A percentile compares a stretch with the other conserved stretches of the same genome.
Evolutionary conservation across 2,113 vertebrate genomes (phyloP).

Genomic region (Corythornis madagascariensis): DNA sequence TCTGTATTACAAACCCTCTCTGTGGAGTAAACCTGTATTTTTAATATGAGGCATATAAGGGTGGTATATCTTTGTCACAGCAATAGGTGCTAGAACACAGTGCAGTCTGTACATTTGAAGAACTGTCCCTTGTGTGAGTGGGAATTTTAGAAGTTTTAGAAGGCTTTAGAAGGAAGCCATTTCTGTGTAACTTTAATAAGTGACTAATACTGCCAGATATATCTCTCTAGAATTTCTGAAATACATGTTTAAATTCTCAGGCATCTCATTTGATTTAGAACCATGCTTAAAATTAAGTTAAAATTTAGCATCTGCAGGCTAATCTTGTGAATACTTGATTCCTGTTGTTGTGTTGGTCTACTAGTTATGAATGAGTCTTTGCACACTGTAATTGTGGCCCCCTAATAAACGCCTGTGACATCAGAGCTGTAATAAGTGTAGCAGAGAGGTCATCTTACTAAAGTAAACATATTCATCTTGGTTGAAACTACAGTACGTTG

Average conservation of each 20-base stretch:
- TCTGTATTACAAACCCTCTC: not conserved
- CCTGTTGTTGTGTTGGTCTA: not conserved
- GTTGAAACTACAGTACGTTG: not conserved
- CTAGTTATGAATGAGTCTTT: not conserved
- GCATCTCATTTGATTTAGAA: not conserved
- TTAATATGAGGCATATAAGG: not conserved
- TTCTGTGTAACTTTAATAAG: not conserved
- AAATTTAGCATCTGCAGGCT: not conserved
- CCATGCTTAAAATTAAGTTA: not conserved
- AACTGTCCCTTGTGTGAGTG: not conserved
- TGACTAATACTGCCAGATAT: not conserved
- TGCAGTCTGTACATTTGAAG: not conserved
- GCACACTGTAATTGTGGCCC: not conserved
- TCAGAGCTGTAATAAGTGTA: not conserved
- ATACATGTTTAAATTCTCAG: not conserved
- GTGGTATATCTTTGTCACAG: not conserved
- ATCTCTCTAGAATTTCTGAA: not conserved
- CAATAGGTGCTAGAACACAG: not conserved
- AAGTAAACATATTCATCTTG: not conserved
- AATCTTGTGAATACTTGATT: not conserved
- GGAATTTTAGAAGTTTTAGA: not conserved
- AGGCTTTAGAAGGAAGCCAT: not conserved
- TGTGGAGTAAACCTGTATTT: not conserved
- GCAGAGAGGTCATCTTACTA: not conserved
- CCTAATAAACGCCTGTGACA: accelerated